These are phyloP conservation scores for Tetragonula carbonaria DNA, from an alignment of 2,888 invertebrate species.

Conservation along the genomic window DNA sequence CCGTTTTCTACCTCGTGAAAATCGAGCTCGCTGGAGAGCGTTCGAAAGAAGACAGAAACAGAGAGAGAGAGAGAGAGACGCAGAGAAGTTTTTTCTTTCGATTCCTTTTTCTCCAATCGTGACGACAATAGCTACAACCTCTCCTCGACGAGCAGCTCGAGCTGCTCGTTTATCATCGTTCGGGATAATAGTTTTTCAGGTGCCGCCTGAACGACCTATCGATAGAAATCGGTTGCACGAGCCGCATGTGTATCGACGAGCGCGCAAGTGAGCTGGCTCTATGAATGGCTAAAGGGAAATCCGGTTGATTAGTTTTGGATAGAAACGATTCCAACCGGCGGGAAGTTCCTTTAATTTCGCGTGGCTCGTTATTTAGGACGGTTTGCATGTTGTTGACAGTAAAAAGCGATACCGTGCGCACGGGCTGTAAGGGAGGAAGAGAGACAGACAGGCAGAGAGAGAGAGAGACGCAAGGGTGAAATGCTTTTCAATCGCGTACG, in stretches of 20 bases:
- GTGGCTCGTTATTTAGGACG: constrained; percentile 45
- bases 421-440: too few relatives aligned
- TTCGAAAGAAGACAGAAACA: too few relatives aligned
- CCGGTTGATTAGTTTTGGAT: constrained; percentile 60
- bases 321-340: constrained; percentile 39
- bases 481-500: constrained; percentile 27
- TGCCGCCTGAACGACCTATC: constrained; percentile 40
- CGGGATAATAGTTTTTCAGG: constrained; percentile 40
- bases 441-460: not conserved
- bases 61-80: not conserved
- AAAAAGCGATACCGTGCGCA: constrained; percentile 11
- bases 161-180: constrained; percentile 48
- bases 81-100: constrained; percentile 33
- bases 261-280: constrained; percentile 15
- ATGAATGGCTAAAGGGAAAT: constrained; percentile 54
- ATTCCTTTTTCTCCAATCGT: constrained; percentile 1
- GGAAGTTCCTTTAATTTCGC: constrained; percentile 51
- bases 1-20: constrained; percentile 43
- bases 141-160: not conserved
- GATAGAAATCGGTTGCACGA: constrained; percentile 43
- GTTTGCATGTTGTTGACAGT: constrained; percentile 14
- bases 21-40: constrained; percentile 35
- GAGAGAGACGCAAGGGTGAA: not conserved
- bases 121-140: too few relatives aligned
- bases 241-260: constrained; percentile 15